A percentile compares a stretch with the other conserved stretches of the same genome.
Evolutionary conservation across 2,797 vertebrate genomes (phyloP).

Genomic region (Percopsis omiscomaycus): DNA sequence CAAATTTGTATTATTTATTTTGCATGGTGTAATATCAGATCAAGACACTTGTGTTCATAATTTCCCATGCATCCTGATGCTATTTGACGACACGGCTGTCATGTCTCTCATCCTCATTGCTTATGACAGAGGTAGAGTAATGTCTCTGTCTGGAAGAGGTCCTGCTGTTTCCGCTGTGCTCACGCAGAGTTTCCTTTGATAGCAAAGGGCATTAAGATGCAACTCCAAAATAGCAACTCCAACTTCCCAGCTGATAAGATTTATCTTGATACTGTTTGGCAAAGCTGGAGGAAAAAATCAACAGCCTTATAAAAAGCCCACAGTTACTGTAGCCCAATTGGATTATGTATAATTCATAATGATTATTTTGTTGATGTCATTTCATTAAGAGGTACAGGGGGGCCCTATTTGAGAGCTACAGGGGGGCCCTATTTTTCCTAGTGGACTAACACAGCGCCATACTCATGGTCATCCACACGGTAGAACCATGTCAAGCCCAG

Average conservation of each 20-base stretch:
- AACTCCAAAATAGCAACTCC: constrained; percentile 44
- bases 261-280: constrained; percentile 42
- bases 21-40: constrained; percentile 33
- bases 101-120: constrained; percentile 57
- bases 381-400: constrained; percentile 49
- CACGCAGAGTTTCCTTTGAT: constrained; percentile 57
- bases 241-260: constrained; percentile 50
- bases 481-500: constrained; percentile 36
- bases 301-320: constrained; percentile 22
- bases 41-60: constrained; percentile 45
- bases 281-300: constrained; percentile 43
- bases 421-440: constrained; percentile 38
- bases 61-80: constrained; percentile 33
- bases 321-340: constrained; percentile 15
- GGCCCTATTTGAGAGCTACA: constrained; percentile 15
- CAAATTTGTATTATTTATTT: constrained; percentile 54
- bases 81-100: constrained; percentile 44
- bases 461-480: too few relatives aligned
- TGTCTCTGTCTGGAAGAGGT: constrained; percentile 45
- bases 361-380: constrained; percentile 43
- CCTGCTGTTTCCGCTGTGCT: constrained; percentile 35
- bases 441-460: too few relatives aligned
- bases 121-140: constrained; percentile 54
- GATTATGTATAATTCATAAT: constrained; percentile 46
- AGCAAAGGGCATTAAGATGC: constrained; percentile 45